Percentiles rank a stretch among this genome's conserved stretches.
These are phyloP conservation scores for Resseliella maxima DNA, from an alignment of 2,888 invertebrate genomes.

Conservation along the genomic window DNA sequence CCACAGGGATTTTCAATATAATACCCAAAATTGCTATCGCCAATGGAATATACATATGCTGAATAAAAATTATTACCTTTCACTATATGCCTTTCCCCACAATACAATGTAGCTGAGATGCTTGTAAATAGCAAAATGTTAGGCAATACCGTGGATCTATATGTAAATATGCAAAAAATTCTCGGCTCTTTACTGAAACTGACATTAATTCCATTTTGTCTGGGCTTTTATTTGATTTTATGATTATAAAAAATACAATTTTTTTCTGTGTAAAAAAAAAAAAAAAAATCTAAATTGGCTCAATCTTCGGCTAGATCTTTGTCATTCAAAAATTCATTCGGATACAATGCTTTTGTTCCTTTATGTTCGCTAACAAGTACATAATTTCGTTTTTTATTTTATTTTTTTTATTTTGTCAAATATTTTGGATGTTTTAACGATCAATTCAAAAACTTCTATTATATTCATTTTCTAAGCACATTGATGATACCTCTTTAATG, in stretches of 20 bases:
- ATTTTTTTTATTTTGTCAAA: too few relatives aligned
- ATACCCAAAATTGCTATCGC: background rate
- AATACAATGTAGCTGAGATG: background rate
- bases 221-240: background rate
- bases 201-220: background rate
- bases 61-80: background rate
- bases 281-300: background rate
- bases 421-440: too few relatives aligned
- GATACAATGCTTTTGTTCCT: too few relatives aligned
- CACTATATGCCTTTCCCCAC: background rate
- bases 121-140: background rate
- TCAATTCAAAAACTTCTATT: too few relatives aligned
- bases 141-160: too few relatives aligned
- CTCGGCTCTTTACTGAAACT: background rate
- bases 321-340: too few relatives aligned
- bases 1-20: background rate
- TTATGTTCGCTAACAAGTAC: too few relatives aligned
- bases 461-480: too few relatives aligned
- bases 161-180: constrained; percentile 1
- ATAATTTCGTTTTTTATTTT: too few relatives aligned
- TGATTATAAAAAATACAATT: background rate
- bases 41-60: background rate
- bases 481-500: too few relatives aligned
- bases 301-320: background rate
- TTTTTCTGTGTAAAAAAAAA: background rate